phyloP scores from a whole-genome alignment of 2,888 invertebrate genomes.

The Chalcis sispes region DNA sequence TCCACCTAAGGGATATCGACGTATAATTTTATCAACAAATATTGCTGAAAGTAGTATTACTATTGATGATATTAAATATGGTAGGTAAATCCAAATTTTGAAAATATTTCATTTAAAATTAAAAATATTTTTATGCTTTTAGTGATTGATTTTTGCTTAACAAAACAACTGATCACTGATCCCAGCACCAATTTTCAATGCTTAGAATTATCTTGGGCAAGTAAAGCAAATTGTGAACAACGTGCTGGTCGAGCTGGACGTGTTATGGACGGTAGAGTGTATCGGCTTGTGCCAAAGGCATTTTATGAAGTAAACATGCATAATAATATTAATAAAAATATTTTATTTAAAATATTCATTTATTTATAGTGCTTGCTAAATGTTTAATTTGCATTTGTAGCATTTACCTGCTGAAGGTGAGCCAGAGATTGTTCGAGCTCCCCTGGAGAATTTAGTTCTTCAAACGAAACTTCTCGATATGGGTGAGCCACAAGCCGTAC shows the following conservation, averaged over 20 bases:
- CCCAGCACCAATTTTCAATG: conserved; percentile 86
- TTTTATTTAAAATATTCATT: neutral
- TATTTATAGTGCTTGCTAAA: no score
- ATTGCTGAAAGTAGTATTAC: conserved; percentile 96
- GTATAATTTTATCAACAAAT: conserved; percentile 93
- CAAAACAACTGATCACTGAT: conserved; percentile 88
- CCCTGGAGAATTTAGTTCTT: conserved; percentile 88
- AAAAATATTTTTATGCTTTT: conserved; percentile 63
- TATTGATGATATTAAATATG: conserved; percentile 90
- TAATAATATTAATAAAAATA: neutral
- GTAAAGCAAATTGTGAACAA: conserved; percentile 92
- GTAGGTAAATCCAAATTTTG: conserved; percentile 73
- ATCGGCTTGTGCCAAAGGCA: conserved; percentile 83
- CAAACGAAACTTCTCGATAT: conserved; percentile 89
- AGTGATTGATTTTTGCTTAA: conserved; percentile 97
- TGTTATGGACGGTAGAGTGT: conserved; percentile 90
- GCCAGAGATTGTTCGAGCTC: conserved; percentile 89
- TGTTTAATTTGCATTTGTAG: conserved; percentile 56
- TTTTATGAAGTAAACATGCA: conserved; percentile 78
- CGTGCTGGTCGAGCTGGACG: conserved; percentile 94
- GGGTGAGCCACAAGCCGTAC: conserved; percentile 86
- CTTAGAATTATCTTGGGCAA: conserved; percentile 90
- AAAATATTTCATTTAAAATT: conserved; percentile 6
- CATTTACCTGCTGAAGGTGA: conserved; percentile 78
- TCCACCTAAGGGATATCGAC: conserved; percentile 82